A percentile compares a stretch with the other conserved stretches of the same genome.
phyloP scores from a whole-genome alignment of 1,140 invertebrate species.

The Cyrtorhinus lividipennis region DNA sequence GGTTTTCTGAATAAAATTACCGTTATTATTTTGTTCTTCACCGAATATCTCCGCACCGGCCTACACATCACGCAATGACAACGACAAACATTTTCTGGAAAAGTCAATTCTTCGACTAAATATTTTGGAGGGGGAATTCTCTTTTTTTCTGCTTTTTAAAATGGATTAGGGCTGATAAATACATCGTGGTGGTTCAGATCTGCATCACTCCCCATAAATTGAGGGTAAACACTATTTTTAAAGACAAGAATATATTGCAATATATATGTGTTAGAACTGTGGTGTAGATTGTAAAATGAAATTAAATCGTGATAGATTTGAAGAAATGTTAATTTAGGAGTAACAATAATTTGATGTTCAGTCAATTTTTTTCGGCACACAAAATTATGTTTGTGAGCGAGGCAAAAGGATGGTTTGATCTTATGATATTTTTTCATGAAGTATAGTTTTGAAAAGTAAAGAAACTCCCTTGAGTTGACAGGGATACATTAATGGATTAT shows the following conservation, averaged over 20 bases:
- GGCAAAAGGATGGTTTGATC: no score
- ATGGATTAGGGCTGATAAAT: no score
- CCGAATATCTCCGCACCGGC: not conserved
- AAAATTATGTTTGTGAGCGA: no score
- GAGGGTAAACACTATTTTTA: no score
- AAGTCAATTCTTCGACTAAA: not conserved
- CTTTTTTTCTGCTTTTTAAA: not conserved
- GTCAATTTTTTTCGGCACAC: no score
- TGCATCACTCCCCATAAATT: not conserved
- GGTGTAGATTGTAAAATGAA: not conserved
- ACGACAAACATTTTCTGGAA: not conserved
- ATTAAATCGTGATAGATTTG: not conserved
- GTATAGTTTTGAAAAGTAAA: no score
- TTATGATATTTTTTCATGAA: no score
- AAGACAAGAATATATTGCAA: not conserved
- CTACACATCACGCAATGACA: not conserved
- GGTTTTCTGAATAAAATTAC: no score
- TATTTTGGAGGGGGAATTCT: not conserved
- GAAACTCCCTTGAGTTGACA: no score
- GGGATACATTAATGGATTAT: not conserved
- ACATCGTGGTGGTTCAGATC: not conserved
- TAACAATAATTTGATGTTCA: no score
- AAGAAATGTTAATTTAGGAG: not conserved
- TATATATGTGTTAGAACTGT: slow-evolving; percentile 1
- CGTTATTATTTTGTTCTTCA: no score